Evolutionary conservation across 2,888 invertebrate species (phyloP), one percentile per base, ranked within the genome.

Genomic region (Automeris io): DNA sequence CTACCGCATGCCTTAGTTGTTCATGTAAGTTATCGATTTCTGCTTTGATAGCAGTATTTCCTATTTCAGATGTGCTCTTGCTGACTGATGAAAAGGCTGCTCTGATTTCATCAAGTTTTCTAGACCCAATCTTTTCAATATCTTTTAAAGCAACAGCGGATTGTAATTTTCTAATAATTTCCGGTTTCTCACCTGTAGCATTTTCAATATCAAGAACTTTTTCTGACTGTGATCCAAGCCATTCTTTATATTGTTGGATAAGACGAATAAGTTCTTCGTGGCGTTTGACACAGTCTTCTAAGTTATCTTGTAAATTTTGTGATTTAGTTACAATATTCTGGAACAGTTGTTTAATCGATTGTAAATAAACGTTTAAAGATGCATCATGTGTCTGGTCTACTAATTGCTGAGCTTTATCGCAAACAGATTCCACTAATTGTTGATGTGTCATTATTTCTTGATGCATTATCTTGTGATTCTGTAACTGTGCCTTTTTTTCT

Each of bases 371-470:
- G 65, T 95, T 94, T 22, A 98, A 81, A 0, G 95, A 94, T 45
- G 92, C 93, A 60, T 97, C 96, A 65, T 95, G 94, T 1, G 96
- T 96, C 73, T 96, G 93, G 62, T 96, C 95, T 2, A 97, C 94
- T 9, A 98, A 80, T 39, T 94, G 92, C 61, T 96, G 95, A 0
- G 97, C 97, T 76, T 96, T 96, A 54, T 97, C 95, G 68, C 96
- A 96, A 11, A 98, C 95, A 37, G 93, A 92, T 64, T 97, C 96
- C 0, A 98, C 95, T 37, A 97, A 79, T 39, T 92, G 91, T 68
- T 96, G 95, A 76, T 97, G 97, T 0, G 95, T 93, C 87, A 94
- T 92, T 33, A 98, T 97, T 76, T 98, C 98, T 76, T 97, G 97
- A 61, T 96, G 95, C 88, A 97, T 93, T 11, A 97, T 93, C 74